Percentiles rank a stretch among this genome's conserved stretches.
Conservation (phyloP, 1,140 invertebrate genomes). For the Bombus pascuorum region DNA sequence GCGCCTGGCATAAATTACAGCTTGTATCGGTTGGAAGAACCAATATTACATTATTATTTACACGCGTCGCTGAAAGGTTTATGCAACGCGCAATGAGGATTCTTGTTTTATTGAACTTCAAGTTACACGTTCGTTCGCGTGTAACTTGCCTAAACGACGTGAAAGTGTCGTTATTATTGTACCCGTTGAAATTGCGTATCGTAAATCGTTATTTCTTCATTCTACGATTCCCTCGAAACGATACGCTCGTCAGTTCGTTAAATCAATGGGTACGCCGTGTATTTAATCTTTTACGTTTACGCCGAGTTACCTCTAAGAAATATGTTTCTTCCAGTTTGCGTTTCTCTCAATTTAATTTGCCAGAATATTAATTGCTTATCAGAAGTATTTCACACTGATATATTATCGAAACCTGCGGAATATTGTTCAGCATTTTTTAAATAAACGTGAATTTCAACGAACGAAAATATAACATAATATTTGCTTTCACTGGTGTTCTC, state of each 20-base stretch:
- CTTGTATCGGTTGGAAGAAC: not conserved
- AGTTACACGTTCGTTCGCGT: constrained; percentile 10
- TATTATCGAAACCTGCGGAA: too few relatives aligned
- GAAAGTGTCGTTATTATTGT: constrained; percentile 44
- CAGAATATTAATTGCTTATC: not conserved
- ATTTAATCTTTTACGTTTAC: not conserved
- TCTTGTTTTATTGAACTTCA: constrained; percentile 10
- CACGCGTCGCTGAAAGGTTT: constrained; percentile 38
- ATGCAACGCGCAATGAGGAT: constrained; percentile 21
- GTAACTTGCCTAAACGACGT: constrained; percentile 6
- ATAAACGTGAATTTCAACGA: not conserved
- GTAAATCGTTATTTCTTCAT: constrained; percentile 32
- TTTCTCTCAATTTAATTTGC: not conserved
- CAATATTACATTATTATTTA: constrained; percentile 51
- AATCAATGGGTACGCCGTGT: not conserved
- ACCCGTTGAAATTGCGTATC: not conserved
- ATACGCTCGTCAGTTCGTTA: not conserved
- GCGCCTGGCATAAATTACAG: constrained; percentile 9
- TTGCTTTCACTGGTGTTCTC: too few relatives aligned
- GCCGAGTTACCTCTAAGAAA: not conserved
- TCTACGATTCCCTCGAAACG: not conserved
- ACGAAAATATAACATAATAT: too few relatives aligned
- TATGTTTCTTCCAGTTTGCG: not conserved
- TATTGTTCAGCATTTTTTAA: not conserved
- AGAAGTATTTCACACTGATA: not conserved